Evolutionary conservation across 2,113 vertebrate species (phyloP).

Genomic region (Dunckerocampus dactyliophorus): DNA sequence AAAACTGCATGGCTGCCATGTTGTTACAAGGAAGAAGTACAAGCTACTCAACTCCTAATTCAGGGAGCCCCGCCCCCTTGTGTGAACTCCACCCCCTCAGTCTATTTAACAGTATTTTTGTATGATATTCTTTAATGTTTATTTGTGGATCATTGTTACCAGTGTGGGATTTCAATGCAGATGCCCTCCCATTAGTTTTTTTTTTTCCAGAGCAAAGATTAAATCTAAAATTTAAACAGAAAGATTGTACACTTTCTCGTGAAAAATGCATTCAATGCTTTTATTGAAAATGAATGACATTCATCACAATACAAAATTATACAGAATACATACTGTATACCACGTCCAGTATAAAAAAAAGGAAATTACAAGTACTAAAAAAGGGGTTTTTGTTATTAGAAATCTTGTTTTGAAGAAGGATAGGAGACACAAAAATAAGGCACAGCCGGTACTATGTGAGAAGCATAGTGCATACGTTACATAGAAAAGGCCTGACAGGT

Average conservation of each 20-base stretch:
- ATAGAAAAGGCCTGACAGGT: slow-evolving; percentile 70
- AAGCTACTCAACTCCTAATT: slow-evolving; percentile 77
- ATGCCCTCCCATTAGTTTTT: slow-evolving; percentile 79
- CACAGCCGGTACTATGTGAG: slow-evolving; percentile 90
- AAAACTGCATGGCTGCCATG: slow-evolving; percentile 52
- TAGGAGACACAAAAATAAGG: slow-evolving; percentile 78
- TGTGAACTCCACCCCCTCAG: slow-evolving; percentile 72
- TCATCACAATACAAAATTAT: slow-evolving; percentile 82
- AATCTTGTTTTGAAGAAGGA: slow-evolving; percentile 67
- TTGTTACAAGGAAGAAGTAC: slow-evolving; percentile 33
- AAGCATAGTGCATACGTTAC: slow-evolving; percentile 84
- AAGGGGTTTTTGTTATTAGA: slow-evolving; percentile 71
- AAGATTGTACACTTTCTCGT: neutral
- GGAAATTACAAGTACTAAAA: slow-evolving; percentile 70
- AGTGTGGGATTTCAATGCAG: slow-evolving; percentile 83
- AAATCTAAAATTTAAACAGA: slow-evolving; percentile 55
- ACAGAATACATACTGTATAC: slow-evolving; percentile 71
- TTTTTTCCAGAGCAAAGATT: slow-evolving; percentile 57
- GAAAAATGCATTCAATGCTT: slow-evolving; percentile 67
- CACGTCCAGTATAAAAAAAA: slow-evolving; percentile 75
- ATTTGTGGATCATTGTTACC: slow-evolving; percentile 87
- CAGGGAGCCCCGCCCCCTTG: slow-evolving; percentile 84
- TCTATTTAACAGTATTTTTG: slow-evolving; percentile 93
- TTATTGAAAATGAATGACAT: slow-evolving; percentile 77
- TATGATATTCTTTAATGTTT: slow-evolving; percentile 82